These are phyloP conservation scores for Epinephelus coioides DNA, from an alignment of 2,797 vertebrate genomes.

Conservation along the genomic window DNA sequence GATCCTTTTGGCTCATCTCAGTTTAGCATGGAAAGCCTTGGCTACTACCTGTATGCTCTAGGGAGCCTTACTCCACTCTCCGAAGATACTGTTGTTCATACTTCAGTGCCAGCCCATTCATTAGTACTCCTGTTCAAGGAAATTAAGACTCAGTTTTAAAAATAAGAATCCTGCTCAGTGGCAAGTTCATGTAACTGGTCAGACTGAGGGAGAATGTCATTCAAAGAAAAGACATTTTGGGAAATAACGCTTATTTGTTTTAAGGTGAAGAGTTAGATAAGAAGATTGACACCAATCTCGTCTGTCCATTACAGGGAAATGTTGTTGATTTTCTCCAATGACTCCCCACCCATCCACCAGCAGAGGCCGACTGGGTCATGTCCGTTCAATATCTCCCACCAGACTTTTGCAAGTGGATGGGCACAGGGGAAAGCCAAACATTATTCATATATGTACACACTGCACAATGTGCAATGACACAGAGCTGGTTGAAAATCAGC, in stretches of 20 bases:
- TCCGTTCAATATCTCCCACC: no score
- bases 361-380: no score
- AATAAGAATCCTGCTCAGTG: not conserved
- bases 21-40: slow-evolving; percentile 65
- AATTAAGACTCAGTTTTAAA: not conserved
- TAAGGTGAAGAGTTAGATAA: not conserved
- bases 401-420: no score
- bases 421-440: no score
- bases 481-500: no score
- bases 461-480: no score
- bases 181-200: not conserved
- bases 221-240: not conserved
- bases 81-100: slow-evolving; percentile 30
- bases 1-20: slow-evolving; percentile 75
- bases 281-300: not conserved
- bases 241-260: not conserved
- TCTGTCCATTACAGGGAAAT: not conserved
- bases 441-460: no score
- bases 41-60: slow-evolving; percentile 10
- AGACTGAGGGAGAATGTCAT: not conserved
- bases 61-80: slow-evolving; percentile 50
- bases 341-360: no score
- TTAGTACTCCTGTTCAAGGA: not conserved
- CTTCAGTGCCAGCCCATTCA: slow-evolving; percentile 15
- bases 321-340: no score